These are phyloP conservation scores for Aphelocoma coerulescens DNA, from an alignment of 2,113 vertebrate genomes.

Conservation along the genomic window DNA sequence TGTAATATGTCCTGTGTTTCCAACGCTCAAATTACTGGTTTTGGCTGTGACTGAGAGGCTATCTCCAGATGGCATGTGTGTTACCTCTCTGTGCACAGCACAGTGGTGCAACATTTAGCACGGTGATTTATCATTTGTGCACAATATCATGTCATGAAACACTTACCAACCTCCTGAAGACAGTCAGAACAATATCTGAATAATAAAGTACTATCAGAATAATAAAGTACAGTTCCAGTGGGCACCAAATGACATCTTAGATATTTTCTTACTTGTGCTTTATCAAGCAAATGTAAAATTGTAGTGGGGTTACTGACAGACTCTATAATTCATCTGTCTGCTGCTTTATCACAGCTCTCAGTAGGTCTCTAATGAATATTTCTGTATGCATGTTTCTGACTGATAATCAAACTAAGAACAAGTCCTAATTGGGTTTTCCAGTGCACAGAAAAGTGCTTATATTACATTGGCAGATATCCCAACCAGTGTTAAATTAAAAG, in stretches of 20 bases:
- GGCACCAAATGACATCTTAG: slow-evolving; percentile 65
- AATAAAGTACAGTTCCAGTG: slow-evolving; percentile 12
- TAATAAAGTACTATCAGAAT: neutral
- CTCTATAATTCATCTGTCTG: slow-evolving; percentile 73
- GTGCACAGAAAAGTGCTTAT: slow-evolving; percentile 63
- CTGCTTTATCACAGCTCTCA: slow-evolving; percentile 76
- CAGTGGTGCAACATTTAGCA: neutral
- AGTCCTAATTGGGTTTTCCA: slow-evolving; percentile 78
- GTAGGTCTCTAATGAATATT: slow-evolving; percentile 76
- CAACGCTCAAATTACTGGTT: neutral
- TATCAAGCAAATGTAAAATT: slow-evolving; percentile 71
- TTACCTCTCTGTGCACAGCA: neutral
- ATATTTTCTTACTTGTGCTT: slow-evolving; percentile 66
- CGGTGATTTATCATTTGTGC: neutral
- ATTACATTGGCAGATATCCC: slow-evolving; percentile 67
- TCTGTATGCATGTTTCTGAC: slow-evolving; percentile 70
- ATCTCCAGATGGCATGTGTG: accelerated
- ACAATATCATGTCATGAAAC: neutral
- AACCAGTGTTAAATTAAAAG: slow-evolving; percentile 68
- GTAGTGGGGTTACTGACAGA: slow-evolving; percentile 60
- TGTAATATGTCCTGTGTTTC: neutral
- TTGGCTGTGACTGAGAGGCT: neutral
- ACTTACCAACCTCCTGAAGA: slow-evolving; percentile 24
- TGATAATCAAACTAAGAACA: slow-evolving; percentile 77
- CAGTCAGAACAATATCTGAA: slow-evolving; percentile 24